Evolutionary conservation across 2,888 invertebrate genomes (phyloP).

Genomic region (Acheta domesticus): DNA sequence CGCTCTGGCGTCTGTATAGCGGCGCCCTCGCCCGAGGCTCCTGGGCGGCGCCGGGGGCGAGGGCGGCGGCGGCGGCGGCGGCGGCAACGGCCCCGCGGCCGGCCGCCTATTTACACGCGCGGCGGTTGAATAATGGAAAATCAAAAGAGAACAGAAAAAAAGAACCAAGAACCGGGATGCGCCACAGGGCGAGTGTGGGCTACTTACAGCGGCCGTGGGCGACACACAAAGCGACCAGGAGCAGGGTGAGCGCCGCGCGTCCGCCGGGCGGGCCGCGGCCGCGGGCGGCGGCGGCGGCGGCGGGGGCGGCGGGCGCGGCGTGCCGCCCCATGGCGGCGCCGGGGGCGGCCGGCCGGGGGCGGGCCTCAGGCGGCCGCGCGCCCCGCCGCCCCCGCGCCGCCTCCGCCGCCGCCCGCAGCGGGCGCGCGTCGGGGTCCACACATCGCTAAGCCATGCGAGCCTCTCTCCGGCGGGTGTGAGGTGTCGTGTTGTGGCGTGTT

Average conservation of each 20-base stretch:
- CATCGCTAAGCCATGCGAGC: constrained; percentile 6
- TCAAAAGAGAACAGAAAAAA: not conserved
- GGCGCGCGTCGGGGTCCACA: not conserved
- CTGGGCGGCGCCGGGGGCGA: not conserved
- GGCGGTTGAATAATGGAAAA: not conserved
- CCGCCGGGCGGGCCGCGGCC: too few relatives aligned
- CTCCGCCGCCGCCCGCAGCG: not conserved
- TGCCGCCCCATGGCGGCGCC: not conserved
- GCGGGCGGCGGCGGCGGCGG: not conserved
- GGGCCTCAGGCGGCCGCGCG: not conserved
- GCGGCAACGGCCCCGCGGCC: not conserved
- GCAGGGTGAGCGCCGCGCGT: not conserved
- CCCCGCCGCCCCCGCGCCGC: not conserved
- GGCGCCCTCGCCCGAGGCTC: not conserved
- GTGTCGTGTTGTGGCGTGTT: not conserved
- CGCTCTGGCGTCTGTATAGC: not conserved
- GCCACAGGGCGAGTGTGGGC: constrained; percentile 18
- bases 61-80: not conserved
- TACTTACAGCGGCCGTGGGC: constrained; percentile 9
- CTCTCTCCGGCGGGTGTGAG: not conserved
- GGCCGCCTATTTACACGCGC: not conserved
- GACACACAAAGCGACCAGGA: not conserved
- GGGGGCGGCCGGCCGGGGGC: not conserved
- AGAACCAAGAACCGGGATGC: constrained; percentile 3
- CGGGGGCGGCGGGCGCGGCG: not conserved